phyloP scores from a whole-genome alignment of 2,797 vertebrate species.

The Basileuterus tristriatus region DNA sequence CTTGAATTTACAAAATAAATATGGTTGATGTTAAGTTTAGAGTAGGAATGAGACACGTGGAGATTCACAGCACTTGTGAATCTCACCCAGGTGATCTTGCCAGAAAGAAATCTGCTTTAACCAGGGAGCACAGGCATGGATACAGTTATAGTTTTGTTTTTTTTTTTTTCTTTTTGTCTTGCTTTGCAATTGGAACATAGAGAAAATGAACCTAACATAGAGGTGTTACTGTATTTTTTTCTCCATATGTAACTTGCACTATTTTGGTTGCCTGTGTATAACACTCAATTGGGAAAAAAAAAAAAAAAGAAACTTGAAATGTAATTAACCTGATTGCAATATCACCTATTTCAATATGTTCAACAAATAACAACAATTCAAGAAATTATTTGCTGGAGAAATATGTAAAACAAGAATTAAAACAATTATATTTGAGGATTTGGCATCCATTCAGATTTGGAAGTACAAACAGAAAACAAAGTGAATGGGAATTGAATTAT shows the following conservation, averaged over 20 bases:
- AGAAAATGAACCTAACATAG: not conserved
- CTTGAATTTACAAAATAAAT: constrained; percentile 32
- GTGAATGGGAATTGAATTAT: not conserved
- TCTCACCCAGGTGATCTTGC: not conserved
- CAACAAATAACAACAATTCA: not conserved
- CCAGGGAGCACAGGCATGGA: not conserved
- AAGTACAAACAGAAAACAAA: not conserved
- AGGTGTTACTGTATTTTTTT: not conserved
- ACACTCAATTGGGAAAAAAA: not conserved
- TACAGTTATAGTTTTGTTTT: not conserved
- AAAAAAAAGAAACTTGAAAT: not conserved
- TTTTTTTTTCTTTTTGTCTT: not conserved
- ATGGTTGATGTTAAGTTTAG: not conserved
- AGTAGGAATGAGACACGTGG: not conserved
- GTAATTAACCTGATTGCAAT: not conserved
- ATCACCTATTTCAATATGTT: not conserved
- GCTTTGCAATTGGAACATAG: not conserved
- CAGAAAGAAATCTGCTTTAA: constrained; percentile 9
- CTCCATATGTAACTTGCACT: not conserved
- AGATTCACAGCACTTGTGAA: not conserved
- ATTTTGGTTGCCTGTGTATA: not conserved
- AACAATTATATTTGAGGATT: not conserved
- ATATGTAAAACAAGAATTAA: not conserved
- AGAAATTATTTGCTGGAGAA: not conserved
- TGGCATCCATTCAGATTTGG: not conserved